Percentiles rank a stretch among this genome's conserved stretches.
Conservation (phyloP, 2,888 invertebrate species). For the Tetheella fluctuosa region DNA sequence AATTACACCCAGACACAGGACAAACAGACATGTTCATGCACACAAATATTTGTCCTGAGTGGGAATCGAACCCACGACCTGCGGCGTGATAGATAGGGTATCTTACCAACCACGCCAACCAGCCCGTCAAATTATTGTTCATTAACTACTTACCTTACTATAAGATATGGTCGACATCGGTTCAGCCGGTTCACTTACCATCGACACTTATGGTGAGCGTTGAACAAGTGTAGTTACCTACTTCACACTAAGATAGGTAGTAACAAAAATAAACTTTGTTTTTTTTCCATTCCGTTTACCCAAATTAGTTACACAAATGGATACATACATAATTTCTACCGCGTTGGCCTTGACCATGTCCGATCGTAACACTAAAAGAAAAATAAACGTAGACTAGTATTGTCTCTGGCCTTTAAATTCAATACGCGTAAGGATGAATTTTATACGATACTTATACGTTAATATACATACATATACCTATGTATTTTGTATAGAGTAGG, state of each 20-base stretch:
- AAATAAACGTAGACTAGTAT: slow-evolving; percentile 8
- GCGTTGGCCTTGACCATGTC: slow-evolving; percentile 32
- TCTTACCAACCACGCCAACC: too few species aligned
- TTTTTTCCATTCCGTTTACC: not conserved
- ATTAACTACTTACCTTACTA: too few species aligned
- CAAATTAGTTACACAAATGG: not conserved
- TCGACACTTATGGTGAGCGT: too few species aligned
- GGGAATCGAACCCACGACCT: too few species aligned
- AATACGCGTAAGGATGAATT: not conserved
- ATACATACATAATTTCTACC: slow-evolving; percentile 14
- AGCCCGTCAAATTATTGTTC: too few species aligned
- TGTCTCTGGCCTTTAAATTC: not conserved
- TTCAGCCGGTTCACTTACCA: too few species aligned
- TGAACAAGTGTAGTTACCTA: not conserved
- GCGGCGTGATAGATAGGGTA: too few species aligned
- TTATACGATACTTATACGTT: not conserved
- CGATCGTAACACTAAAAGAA: slow-evolving; percentile 25
- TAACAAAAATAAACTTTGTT: not conserved
- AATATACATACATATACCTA: not conserved
- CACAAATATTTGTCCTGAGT: too few species aligned
- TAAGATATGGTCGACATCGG: too few species aligned
- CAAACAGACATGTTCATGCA: too few species aligned
- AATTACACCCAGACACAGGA: too few species aligned
- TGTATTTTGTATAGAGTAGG: too few species aligned
- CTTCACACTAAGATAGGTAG: not conserved